Evolutionary conservation across 2,888 invertebrate species (phyloP).

Genomic region (Bombylius major): DNA sequence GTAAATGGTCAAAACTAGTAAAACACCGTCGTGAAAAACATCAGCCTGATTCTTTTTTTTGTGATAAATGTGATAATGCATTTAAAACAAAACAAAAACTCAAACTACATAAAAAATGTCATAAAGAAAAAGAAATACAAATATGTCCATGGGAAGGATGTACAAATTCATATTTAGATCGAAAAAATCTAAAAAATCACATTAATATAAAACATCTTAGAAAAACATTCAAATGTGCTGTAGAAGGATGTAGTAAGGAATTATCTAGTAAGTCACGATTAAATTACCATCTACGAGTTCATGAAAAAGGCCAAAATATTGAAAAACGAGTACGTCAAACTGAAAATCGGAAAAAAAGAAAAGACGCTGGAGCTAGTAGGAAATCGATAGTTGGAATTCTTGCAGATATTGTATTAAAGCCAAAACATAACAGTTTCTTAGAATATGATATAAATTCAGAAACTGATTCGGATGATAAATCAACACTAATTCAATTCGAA

Average conservation of each 20-base stretch:
- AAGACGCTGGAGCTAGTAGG: conserved; percentile 25
- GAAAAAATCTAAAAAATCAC: conserved; percentile 44
- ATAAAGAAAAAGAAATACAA: conserved; percentile 19
- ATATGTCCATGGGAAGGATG: conserved; percentile 33
- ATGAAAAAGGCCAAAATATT: conserved; percentile 1
- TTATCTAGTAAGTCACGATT: conserved; percentile 2
- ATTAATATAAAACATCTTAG: conserved; percentile 40
- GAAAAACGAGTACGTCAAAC: background rate
- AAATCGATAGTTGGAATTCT: conserved; percentile 23
- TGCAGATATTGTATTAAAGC: conserved; percentile 23
- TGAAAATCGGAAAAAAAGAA: conserved; percentile 19
- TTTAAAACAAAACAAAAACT: conserved; percentile 19
- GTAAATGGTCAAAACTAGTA: conserved; percentile 38
- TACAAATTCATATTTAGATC: conserved; percentile 38
- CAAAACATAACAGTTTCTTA: background rate
- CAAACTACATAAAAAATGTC: conserved; percentile 20
- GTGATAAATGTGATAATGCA: conserved; percentile 22
- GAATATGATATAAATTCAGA: background rate
- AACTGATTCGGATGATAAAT: background rate
- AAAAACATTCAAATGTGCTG: conserved; percentile 37
- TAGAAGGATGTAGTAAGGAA: conserved; percentile 21
- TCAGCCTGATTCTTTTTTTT: conserved; percentile 17
- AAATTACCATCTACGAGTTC: conserved; percentile 2
- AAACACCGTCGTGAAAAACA: conserved; percentile 31
- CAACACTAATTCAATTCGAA: too few species aligned